Conservation (phyloP, 2,888 invertebrate genomes). For the Morpho helenor region DNA sequence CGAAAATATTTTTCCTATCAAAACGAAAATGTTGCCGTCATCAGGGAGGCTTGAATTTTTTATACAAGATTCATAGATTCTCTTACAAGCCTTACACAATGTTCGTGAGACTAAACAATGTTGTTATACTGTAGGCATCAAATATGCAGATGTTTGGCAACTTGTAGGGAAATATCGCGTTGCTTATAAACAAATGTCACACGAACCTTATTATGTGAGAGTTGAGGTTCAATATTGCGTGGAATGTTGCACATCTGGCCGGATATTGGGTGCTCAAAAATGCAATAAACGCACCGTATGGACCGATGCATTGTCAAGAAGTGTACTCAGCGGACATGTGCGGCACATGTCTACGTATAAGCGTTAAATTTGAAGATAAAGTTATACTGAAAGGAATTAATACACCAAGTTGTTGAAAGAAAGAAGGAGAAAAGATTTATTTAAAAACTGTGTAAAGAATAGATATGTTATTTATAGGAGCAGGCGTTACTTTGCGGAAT, state of each 20-base stretch:
- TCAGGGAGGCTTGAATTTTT: background rate
- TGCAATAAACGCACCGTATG: slow-evolving; percentile 48
- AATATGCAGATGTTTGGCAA: slow-evolving; percentile 21
- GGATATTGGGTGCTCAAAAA: slow-evolving; percentile 41
- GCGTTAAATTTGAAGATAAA: slow-evolving; percentile 3
- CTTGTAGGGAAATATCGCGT: slow-evolving; percentile 15
- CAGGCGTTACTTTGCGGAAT: no score
- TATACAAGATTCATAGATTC: background rate
- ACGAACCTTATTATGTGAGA: background rate
- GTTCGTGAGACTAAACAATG: slow-evolving; percentile 11
- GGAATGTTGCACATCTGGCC: slow-evolving; percentile 17
- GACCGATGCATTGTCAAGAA: slow-evolving; percentile 28
- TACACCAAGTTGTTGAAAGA: no score
- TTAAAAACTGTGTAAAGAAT: no score
- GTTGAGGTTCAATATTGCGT: slow-evolving; percentile 1
- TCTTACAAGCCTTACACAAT: slow-evolving; percentile 4
- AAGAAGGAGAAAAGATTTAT: no score
- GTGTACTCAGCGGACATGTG: slow-evolving; percentile 9
- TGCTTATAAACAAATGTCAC: background rate
- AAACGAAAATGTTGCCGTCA: background rate
- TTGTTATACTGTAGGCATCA: slow-evolving; percentile 16
- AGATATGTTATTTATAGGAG: no score
- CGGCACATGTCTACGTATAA: slow-evolving; percentile 1
- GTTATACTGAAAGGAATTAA: background rate
- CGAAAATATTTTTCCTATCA: no score